Evolutionary conservation across 1,140 invertebrate species (phyloP), one percentile per base, ranked within the genome.

Genomic region (Drosophila parabipectinata): DNA sequence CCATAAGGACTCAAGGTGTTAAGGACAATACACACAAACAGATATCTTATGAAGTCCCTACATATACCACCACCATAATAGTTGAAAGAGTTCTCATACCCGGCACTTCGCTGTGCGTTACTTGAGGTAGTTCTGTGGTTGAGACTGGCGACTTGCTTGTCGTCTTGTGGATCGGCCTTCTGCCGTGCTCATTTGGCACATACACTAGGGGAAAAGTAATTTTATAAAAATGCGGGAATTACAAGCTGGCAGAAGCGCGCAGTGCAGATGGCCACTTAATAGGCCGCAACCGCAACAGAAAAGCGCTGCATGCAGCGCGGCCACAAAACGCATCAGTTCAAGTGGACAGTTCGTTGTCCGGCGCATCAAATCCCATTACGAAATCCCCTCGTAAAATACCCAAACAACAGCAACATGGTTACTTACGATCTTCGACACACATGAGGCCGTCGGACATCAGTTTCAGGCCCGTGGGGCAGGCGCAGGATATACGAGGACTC

Each of bases 291-390:
- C 97, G 97, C 92, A 96, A 97, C 72, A 96, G 94, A 72, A 94
- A 81, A 94, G 94, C 5, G 96, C 96, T 10, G 34, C 24, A 44
- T 44, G 34, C 7, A 9, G 9, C 2, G 18, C n/a, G 10, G 72
- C 79, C 79, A 52, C 79, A 72, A 54, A 73, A 9, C 96, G 96
- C 56, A 98, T 92, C 92, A 97, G 98, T 21, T 98, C 92, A 92
- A 98, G 97, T 18, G 96, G 97, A 92, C 97, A 98, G 96, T 95
- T 9, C 21, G n/a, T 3, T 18, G 54, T 47, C 18, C 96, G 96
- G 92, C 97, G 97, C 9, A 96, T 95, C 14, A 96, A 95, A 72
- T 96, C 95, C 93, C 97, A 99, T 91, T 98, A 95, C 93, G 98
- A 98, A 71, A 95, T 94, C 60, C 96, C 50, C 32, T 12, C 8